Evolutionary conservation across 1,140 invertebrate species (phyloP).

Genomic region (Conopomorpha cramerella): DNA sequence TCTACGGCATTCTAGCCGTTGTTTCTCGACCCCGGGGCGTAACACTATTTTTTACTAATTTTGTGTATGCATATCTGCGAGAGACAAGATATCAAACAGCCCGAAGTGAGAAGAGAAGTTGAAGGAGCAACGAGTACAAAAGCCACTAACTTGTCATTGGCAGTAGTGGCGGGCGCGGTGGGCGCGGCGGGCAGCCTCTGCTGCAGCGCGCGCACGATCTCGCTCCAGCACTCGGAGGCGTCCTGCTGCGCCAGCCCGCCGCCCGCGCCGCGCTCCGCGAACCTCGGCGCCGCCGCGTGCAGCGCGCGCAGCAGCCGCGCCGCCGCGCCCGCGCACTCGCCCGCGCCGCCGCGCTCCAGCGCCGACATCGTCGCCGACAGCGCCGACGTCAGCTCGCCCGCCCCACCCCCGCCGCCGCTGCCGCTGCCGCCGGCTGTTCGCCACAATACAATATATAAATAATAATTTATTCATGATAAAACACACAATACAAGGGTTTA

Average conservation of each 20-base stretch:
- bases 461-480: too few relatives aligned
- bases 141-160: conserved; percentile 14
- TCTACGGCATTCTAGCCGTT: too few relatives aligned
- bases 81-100: too few relatives aligned
- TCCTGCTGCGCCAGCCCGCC: conserved; percentile 64
- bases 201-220: conserved; percentile 90
- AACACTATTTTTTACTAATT: too few relatives aligned
- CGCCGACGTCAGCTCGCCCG: conserved; percentile 77
- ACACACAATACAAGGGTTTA: too few relatives aligned
- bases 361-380: conserved; percentile 79
- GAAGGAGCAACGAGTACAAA: neutral
- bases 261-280: conserved; percentile 67
- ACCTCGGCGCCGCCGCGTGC: conserved; percentile 87
- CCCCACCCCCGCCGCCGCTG: conserved; percentile 56
- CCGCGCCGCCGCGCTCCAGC: conserved; percentile 76
- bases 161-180: neutral
- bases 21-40: too few relatives aligned
- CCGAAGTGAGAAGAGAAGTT: too few relatives aligned
- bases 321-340: conserved; percentile 78
- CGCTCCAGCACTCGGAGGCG: conserved; percentile 94
- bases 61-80: too few relatives aligned
- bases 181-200: conserved; percentile 73
- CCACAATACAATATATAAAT: conserved; percentile 5
- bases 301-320: conserved; percentile 82
- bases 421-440: too few relatives aligned